Conservation (phyloP, 2,113 vertebrate species). For the Parus major region DNA sequence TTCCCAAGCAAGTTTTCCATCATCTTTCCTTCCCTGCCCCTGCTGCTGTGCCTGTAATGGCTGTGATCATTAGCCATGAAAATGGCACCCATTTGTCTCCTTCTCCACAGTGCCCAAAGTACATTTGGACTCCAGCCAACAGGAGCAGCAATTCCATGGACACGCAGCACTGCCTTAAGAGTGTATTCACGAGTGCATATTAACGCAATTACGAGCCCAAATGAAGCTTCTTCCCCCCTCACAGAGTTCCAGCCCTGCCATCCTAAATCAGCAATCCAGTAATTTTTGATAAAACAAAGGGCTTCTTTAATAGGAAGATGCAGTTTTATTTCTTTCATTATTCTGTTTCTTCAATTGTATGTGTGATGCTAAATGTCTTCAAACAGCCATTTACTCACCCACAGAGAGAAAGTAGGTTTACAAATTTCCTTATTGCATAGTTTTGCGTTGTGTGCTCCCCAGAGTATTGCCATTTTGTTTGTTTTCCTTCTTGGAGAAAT, state of each 20-base stretch:
- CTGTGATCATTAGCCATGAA: background rate
- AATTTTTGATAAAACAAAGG: constrained; percentile 2
- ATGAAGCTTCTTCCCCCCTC: background rate
- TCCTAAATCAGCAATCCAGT: constrained; percentile 25
- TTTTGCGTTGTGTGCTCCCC: background rate
- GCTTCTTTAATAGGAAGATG: background rate
- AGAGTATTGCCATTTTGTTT: constrained; percentile 47
- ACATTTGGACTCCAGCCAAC: background rate
- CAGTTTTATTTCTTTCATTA: background rate
- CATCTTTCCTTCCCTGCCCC: background rate
- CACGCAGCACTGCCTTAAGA: background rate
- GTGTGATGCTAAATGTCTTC: constrained; percentile 46
- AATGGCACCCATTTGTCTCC: constrained; percentile 46
- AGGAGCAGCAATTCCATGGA: background rate
- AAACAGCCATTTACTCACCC: constrained; percentile 62
- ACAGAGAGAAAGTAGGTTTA: constrained; percentile 55
- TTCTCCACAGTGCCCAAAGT: background rate
- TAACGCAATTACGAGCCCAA: constrained; percentile 46
- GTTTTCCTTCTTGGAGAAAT: constrained; percentile 56
- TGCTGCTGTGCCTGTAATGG: background rate
- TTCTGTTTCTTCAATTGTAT: background rate
- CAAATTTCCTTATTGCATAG: constrained; percentile 25
- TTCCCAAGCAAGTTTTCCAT: background rate
- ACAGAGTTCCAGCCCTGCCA: background rate
- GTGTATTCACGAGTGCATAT: background rate